A percentile compares a stretch with the other conserved stretches of the same genome.
These are phyloP conservation scores for Drosophila rufa DNA, from an alignment of 1,140 invertebrate genomes.

Conservation along the genomic window DNA sequence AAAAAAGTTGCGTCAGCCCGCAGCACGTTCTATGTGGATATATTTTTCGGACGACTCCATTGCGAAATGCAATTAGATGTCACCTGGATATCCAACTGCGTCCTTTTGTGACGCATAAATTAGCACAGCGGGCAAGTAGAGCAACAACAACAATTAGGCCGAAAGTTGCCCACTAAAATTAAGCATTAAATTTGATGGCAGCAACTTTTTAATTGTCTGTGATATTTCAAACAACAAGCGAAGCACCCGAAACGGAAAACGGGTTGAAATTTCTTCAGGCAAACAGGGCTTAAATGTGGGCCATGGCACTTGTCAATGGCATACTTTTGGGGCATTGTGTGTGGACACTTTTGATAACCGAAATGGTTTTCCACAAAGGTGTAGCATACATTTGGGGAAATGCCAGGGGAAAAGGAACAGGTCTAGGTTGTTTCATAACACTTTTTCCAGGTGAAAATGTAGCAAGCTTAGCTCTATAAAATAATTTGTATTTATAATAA, in stretches of 20 bases:
- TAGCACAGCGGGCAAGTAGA: constrained; percentile 37
- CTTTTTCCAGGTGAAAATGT: background rate
- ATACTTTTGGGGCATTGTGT: constrained; percentile 14
- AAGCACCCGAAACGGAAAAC: background rate
- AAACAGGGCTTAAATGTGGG: background rate
- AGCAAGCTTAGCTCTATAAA: background rate
- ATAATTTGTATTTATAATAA: no score
- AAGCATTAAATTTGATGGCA: constrained; percentile 65
- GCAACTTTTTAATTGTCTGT: constrained; percentile 50
- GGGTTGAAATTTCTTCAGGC: background rate
- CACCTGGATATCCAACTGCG: constrained; percentile 32
- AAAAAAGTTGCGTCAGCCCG: constrained; percentile 55
- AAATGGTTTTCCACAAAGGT: constrained; percentile 10
- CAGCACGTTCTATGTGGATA: constrained; percentile 41
- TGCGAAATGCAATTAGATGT: constrained; percentile 66
- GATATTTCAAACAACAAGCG: constrained; percentile 36
- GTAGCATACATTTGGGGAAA: background rate
- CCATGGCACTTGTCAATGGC: constrained; percentile 13
- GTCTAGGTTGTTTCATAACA: background rate
- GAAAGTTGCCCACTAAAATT: constrained; percentile 67
- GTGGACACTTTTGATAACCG: constrained; percentile 30
- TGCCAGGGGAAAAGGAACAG: background rate
- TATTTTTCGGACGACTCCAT: constrained; percentile 34
- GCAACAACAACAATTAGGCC: constrained; percentile 53
- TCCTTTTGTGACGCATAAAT: constrained; percentile 59